Evolutionary conservation across 2,113 vertebrate species (phyloP).

Genomic region (Pimephales promelas): DNA sequence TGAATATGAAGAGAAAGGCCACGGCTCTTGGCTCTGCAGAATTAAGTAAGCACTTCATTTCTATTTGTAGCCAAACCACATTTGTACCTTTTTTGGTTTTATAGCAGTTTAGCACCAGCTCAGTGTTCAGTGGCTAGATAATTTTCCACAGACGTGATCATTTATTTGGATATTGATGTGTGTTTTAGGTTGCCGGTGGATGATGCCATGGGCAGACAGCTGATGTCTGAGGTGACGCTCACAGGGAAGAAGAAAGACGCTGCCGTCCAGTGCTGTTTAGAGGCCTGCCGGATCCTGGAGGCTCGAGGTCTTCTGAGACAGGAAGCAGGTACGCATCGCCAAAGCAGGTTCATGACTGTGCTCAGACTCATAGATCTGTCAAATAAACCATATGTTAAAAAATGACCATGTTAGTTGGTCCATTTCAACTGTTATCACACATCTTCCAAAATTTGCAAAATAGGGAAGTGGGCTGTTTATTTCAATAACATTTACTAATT

Average conservation of each 20-base stretch:
- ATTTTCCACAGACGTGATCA: not conserved
- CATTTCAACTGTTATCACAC: no score
- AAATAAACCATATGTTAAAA: no score
- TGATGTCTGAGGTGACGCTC: slow-evolving; percentile 90
- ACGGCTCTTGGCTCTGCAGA: slow-evolving; percentile 92
- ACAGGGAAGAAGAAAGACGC: slow-evolving; percentile 95
- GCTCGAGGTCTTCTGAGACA: slow-evolving; percentile 92
- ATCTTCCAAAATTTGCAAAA: no score
- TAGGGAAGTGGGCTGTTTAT: no score
- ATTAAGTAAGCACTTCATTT: slow-evolving; percentile 80
- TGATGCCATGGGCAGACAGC: slow-evolving; percentile 88
- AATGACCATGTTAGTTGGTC: no score
- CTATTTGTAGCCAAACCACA: not conserved
- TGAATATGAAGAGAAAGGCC: slow-evolving; percentile 92
- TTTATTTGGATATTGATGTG: not conserved
- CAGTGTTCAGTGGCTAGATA: not conserved
- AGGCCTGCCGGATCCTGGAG: slow-evolving; percentile 94
- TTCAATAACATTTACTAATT: no score
- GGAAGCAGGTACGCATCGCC: slow-evolving; percentile 84
- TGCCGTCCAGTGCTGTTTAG: slow-evolving; percentile 87
- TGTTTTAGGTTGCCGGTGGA: slow-evolving; percentile 87
- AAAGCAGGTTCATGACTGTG: not conserved
- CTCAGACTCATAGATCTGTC: not conserved
- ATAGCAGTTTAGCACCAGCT: not conserved
- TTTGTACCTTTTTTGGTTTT: not conserved